A percentile compares a stretch with the other conserved stretches of the same genome.
These are phyloP conservation scores for Rallus crepitans DNA, from an alignment of 2,797 vertebrate genomes.

Conservation along the genomic window DNA sequence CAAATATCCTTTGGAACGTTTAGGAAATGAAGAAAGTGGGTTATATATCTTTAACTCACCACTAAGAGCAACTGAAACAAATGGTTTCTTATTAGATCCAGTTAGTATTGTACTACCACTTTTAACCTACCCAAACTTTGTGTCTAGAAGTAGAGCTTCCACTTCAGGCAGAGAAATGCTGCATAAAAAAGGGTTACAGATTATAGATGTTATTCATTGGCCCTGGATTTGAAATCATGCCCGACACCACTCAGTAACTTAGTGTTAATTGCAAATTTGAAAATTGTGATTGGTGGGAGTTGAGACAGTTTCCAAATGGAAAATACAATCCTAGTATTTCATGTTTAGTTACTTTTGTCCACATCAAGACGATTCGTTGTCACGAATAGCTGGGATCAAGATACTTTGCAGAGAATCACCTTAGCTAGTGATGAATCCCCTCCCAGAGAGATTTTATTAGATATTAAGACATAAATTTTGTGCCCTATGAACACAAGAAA, in stretches of 20 bases:
- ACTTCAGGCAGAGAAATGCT: neutral
- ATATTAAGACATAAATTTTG: constrained; percentile 66
- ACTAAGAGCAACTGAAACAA: neutral
- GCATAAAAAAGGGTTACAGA: neutral
- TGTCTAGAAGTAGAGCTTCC: neutral
- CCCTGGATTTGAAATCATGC: neutral
- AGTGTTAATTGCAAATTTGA: neutral
- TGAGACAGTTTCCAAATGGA: neutral
- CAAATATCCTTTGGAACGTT: constrained; percentile 6
- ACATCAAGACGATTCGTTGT: neutral
- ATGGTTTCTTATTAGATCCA: neutral
- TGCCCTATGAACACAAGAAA: constrained; percentile 47
- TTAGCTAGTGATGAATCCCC: constrained; percentile 25
- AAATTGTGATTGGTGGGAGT: neutral
- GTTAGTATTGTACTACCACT: neutral
- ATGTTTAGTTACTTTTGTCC: constrained; percentile 27
- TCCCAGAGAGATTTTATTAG: constrained; percentile 51
- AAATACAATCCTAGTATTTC: neutral
- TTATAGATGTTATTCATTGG: neutral
- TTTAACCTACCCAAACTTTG: neutral
- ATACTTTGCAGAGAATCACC: constrained; percentile 21
- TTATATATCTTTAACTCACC: constrained; percentile 26
- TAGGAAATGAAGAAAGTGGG: constrained; percentile 28
- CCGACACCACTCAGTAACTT: neutral
- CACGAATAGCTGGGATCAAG: constrained; percentile 29